A percentile compares a stretch with the other conserved stretches of the same genome.
phyloP scores from a whole-genome alignment of 2,888 invertebrate genomes.

The Venustoraphidia nigricollis region DNA sequence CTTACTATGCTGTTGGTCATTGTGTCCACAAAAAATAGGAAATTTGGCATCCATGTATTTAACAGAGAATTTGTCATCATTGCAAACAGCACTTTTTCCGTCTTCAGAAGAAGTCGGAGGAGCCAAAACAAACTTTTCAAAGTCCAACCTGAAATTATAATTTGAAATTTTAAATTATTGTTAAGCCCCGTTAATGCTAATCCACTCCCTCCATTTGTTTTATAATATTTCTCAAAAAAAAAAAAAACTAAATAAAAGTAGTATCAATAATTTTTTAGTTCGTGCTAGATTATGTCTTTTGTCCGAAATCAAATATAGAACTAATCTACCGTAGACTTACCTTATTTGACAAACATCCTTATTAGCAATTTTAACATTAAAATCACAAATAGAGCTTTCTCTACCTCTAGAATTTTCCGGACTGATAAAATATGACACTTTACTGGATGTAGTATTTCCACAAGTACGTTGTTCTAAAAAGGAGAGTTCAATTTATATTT shows the following conservation, averaged over 20 bases:
- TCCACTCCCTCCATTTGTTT: too few relatives aligned
- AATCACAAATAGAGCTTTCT: slow-evolving; percentile 27
- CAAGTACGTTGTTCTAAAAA: too few relatives aligned
- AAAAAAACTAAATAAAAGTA: too few relatives aligned
- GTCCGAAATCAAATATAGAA: too few relatives aligned
- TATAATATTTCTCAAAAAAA: too few relatives aligned
- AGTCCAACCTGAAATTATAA: slow-evolving; percentile 29
- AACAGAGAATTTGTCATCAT: too few relatives aligned
- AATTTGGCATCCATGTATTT: neutral
- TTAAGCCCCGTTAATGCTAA: neutral
- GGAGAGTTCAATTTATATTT: too few relatives aligned
- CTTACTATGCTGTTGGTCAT: neutral
- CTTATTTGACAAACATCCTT: slow-evolving; percentile 43
- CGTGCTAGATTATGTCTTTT: too few relatives aligned
- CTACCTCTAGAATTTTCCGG: neutral
- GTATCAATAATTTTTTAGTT: too few relatives aligned
- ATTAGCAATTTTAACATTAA: slow-evolving; percentile 39
- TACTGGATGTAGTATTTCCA: neutral
- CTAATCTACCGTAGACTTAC: slow-evolving; percentile 13
- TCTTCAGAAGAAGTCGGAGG: slow-evolving; percentile 25
- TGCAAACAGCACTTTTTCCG: neutral
- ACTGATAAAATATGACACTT: slow-evolving; percentile 1
- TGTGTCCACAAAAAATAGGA: neutral
- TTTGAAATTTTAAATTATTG: neutral
- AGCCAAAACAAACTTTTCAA: slow-evolving; percentile 37